Evolutionary conservation across 2,888 invertebrate genomes (phyloP).

Genomic region (Auanema freiburgensis): DNA sequence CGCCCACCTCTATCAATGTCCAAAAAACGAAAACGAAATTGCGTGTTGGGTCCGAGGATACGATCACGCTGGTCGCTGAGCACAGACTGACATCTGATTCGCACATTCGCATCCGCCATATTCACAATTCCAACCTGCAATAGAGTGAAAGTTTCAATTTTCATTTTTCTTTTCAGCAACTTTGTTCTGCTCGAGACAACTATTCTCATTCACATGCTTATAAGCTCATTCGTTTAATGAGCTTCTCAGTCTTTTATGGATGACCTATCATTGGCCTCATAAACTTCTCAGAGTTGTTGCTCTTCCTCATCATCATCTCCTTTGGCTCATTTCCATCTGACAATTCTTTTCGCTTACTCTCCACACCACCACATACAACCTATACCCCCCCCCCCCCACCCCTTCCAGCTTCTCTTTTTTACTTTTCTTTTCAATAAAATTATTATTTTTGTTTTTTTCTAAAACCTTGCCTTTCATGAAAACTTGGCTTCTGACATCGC

Average conservation of each 20-base stretch:
- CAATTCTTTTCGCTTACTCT: no score
- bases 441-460: background rate
- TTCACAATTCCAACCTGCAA: constrained; percentile 42
- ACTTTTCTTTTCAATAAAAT: background rate
- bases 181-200: no score
- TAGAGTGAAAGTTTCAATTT: no score
- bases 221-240: no score
- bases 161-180: no score
- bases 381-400: no score
- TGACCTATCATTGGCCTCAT: no score
- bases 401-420: constrained; percentile 4
- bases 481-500: background rate
- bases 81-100: constrained; percentile 38
- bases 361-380: constrained; percentile 1
- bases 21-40: constrained; percentile 38
- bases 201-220: no score
- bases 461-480: background rate
- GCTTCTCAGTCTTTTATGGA: no score
- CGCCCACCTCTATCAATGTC: constrained; percentile 41
- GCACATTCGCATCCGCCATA: constrained; percentile 37
- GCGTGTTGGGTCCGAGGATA: constrained; percentile 28
- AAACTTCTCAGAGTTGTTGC: no score
- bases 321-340: no score
- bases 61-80: constrained; percentile 34
- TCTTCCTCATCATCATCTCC: no score